A percentile compares a stretch with the other conserved stretches of the same genome.
These are phyloP conservation scores for Heterotis niloticus DNA, from an alignment of 2,113 vertebrate species.

Conservation along the genomic window DNA sequence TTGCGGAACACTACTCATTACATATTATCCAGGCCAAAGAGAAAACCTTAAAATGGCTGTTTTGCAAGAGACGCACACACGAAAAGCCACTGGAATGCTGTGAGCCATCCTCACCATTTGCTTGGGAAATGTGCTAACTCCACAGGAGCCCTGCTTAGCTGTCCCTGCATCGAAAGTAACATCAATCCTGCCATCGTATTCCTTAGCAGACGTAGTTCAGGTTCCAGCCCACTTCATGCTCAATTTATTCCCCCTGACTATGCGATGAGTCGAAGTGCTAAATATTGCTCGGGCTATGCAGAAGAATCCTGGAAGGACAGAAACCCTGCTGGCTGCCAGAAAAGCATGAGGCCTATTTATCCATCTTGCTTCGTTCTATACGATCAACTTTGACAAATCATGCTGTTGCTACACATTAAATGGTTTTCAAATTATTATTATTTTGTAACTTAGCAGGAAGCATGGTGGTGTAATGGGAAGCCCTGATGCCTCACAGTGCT, in stretches of 20 bases:
- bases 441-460: too few relatives aligned
- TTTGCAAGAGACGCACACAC: not conserved
- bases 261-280: slow-evolving; percentile 29
- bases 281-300: not conserved
- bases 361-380: too few relatives aligned
- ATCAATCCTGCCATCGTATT: not conserved
- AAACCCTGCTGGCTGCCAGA: too few relatives aligned
- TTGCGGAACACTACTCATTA: not conserved
- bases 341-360: too few relatives aligned
- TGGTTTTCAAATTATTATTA: too few relatives aligned
- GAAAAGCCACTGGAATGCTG: not conserved
- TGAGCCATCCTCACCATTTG: not conserved
- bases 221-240: not conserved
- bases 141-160: not conserved
- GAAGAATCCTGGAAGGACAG: not conserved
- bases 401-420: too few relatives aligned
- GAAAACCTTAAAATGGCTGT: not conserved
- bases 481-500: too few relatives aligned
- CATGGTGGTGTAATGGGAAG: too few relatives aligned
- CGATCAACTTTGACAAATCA: too few relatives aligned
- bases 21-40: not conserved
- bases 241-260: slow-evolving; percentile 30
- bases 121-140: not conserved
- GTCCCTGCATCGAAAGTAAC: not conserved
- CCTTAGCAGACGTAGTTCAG: slow-evolving; percentile 10